Evolutionary conservation across 2,888 invertebrate species (phyloP), one percentile per base, ranked within the genome.

Genomic region (Callyntrura sp.): DNA sequence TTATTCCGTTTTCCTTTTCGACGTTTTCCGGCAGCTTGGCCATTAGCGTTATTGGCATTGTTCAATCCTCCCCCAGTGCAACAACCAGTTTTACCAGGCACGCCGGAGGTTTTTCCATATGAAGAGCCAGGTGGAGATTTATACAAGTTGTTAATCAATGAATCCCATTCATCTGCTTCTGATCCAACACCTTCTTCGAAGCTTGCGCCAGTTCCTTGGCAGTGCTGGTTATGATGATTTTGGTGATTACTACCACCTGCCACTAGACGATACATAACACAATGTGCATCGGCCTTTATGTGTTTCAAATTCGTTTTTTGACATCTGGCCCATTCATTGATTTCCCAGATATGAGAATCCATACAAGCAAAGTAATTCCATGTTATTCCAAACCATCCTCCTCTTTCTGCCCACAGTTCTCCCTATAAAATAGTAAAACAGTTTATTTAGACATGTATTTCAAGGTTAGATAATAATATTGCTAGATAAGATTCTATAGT

Each of bases 351-450:
- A 91, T 97, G 97, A 86, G 98, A 98, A 95, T 99, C 98, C 98
- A 99, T 98, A 94, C 98, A 98, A 83, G 99, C 98, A 95, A 97
- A 98, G 95, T 98, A 99, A 95, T 98, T 97, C 97, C 98, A 98
- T 76, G 97, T 96, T 93, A 98, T 96, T 17, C 98, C 98, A 95
- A 98, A 96, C 95, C 97, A 96, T 12, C 94, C 94, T 94, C 96
- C 96, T 62, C 98, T 98, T 95, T 99, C 99, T 73, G 98, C 98
- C 99, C 99, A 98, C 94, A 98, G 98, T 94, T 98, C 98, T 90
- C 98, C 98, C 97, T 98, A 94, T 35, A 0, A 92, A 76, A 91
- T 65, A 93, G 68, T 78, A 73, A 9, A 23, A 76, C 12, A 11
- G 0, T 51, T 51, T 62, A 62, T 11, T 23, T 62, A 17, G n/a